phyloP scores from a whole-genome alignment of 2,888 invertebrate genomes.

The Drosophila atripex region DNA sequence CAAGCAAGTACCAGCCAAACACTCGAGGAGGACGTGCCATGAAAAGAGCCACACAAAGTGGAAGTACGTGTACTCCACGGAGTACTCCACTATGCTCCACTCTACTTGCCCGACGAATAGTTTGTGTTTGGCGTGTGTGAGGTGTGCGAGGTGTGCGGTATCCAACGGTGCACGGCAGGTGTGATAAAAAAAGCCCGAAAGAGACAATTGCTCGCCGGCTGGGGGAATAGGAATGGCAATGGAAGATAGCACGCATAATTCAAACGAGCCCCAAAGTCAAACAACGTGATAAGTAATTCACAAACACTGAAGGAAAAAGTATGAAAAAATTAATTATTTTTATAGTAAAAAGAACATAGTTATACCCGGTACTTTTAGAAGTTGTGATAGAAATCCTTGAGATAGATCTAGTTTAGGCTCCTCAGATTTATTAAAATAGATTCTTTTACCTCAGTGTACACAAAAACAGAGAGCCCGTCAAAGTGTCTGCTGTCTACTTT shows the following conservation, averaged over 20 bases:
- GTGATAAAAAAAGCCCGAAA: constrained; percentile 61
- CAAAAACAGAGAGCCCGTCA: constrained; percentile 15
- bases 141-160: constrained; percentile 34
- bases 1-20: constrained; percentile 45
- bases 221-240: constrained; percentile 44
- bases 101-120: background rate
- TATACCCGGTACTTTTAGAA: background rate
- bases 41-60: constrained; percentile 41
- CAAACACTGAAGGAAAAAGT: constrained; percentile 19
- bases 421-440: too few relatives aligned
- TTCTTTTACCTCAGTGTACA: constrained; percentile 7
- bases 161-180: constrained; percentile 65
- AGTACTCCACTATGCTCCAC: constrained; percentile 30
- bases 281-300: constrained; percentile 72
- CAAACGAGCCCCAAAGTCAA: constrained; percentile 73
- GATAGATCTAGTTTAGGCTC: too few relatives aligned
- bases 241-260: constrained; percentile 69
- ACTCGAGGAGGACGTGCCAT: constrained; percentile 47
- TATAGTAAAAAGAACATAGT: background rate
- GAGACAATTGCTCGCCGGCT: constrained; percentile 43
- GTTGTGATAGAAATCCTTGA: background rate
- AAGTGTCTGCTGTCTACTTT: constrained; percentile 30
- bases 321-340: too few relatives aligned
- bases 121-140: constrained; percentile 8
- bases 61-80: constrained; percentile 38